Conservation (phyloP, 2,888 invertebrate genomes). For the Epirrhoe alternata region DNA sequence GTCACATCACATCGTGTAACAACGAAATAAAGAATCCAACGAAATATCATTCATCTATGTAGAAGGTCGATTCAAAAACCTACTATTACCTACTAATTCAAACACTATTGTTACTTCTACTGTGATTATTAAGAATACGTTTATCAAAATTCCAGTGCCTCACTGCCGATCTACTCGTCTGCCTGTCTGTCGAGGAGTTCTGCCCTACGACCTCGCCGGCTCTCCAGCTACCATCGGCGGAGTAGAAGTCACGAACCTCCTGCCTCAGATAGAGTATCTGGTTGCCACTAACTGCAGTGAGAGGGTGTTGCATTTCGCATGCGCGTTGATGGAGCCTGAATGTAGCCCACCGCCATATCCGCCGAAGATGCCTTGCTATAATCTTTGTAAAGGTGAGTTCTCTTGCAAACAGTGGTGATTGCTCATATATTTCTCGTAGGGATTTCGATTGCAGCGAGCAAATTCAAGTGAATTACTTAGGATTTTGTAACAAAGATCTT, state of each 20-base stretch:
- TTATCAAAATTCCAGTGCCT: conserved; percentile 61
- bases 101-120: too few species aligned
- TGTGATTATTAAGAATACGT: neutral
- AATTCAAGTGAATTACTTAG: too few species aligned
- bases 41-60: neutral
- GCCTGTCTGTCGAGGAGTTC: conserved; percentile 85
- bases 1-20: too few species aligned
- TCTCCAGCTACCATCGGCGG: conserved; percentile 70
- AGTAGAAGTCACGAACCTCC: conserved; percentile 67
- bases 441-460: neutral
- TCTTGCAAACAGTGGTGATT: neutral
- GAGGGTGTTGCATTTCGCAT: conserved; percentile 86
- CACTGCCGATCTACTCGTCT: conserved; percentile 83
- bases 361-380: conserved; percentile 86
- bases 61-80: neutral
- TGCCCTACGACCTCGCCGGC: conserved; percentile 88
- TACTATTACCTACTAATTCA: too few species aligned
- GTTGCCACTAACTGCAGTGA: conserved; percentile 87
- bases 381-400: conserved; percentile 86
- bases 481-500: too few species aligned
- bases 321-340: conserved; percentile 88
- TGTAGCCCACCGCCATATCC: conserved; percentile 86
- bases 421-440: conserved; percentile 12
- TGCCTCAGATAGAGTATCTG: conserved; percentile 86
- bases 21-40: too few species aligned